Evolutionary conservation across 2,113 vertebrate species (phyloP), one percentile per base, ranked within the genome.

Genomic region (Rhinoderma darwinii): DNA sequence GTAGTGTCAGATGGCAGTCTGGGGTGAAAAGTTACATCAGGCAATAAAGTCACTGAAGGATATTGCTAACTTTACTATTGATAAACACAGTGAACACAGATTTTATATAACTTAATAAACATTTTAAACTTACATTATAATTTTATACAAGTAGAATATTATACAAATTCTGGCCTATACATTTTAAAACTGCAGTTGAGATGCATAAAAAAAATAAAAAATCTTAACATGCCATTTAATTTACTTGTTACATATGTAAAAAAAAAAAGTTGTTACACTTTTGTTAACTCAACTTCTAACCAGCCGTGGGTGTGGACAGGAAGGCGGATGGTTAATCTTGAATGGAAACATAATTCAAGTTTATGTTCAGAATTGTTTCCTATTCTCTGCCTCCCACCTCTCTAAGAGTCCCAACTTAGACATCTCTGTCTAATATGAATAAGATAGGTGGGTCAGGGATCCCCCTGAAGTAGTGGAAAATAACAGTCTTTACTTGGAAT

Each of bases 311-410:
- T 70, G 85, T 56, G 17, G 54, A 86, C 41, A 72, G 70, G 72
- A 47, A 61, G 84, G 35, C 35, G n/a, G 30, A 35, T 54, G 47
- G 25, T 44, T 77, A 43, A 63, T 50, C 74, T 66, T 30, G 44
- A 73, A 76, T 86, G 84, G 84, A 86, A 86, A 86, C 54, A 30
- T 81, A 37, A 72, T 72, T 54, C 25, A 37, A 20, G 85, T 70
- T 82, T 86, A 81, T 56, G 73, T 73, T 86, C 77, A 86, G 63
- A 86, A 43, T 43, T 61, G 20, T 86, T 86, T 86, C 77, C 85
- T 81, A 35, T 41, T 68, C 56, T 56, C 32, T 59, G 51, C 20
- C 63, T 54, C 85, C 85, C 66, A 86, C 85, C 25, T 79, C 11
- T 74, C 9, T 61, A 37, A 59, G 77, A 86, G 85, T 81, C 77